These are phyloP conservation scores for Incurvaria masculella DNA, from an alignment of 2,888 invertebrate genomes.

Conservation along the genomic window DNA sequence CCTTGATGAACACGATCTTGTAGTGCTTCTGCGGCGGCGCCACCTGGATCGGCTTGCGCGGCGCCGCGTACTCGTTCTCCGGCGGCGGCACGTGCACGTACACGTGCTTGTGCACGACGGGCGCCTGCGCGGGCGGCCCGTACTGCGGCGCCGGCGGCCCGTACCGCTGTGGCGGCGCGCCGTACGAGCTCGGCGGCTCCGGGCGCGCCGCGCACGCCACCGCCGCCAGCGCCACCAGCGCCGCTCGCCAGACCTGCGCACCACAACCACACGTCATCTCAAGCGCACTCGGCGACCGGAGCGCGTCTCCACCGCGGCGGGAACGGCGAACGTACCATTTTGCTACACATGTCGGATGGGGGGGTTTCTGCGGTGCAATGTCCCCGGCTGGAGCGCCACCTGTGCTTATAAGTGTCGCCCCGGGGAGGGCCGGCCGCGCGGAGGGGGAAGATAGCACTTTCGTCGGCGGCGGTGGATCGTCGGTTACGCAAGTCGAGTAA, in stretches of 20 bases:
- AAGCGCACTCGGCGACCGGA: not conserved
- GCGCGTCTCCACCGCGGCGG: not conserved
- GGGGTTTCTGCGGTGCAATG: slow-evolving; percentile 40
- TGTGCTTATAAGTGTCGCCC: slow-evolving; percentile 51
- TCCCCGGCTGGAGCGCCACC: slow-evolving; percentile 43
- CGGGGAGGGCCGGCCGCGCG: slow-evolving; percentile 37
- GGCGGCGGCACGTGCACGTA: slow-evolving; percentile 90
- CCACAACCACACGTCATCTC: slow-evolving; percentile 1
- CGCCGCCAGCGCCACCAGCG: slow-evolving; percentile 41
- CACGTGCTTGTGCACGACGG: slow-evolving; percentile 85
- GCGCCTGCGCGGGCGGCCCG: slow-evolving; percentile 68
- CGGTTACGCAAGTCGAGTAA: slow-evolving; percentile 32
- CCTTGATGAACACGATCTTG: slow-evolving; percentile 83
- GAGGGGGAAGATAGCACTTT: slow-evolving; percentile 46
- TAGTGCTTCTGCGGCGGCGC: slow-evolving; percentile 74
- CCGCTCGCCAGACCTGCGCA: slow-evolving; percentile 45
- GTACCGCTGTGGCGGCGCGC: slow-evolving; percentile 39
- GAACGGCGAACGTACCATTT: slow-evolving; percentile 38
- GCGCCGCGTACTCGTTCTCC: slow-evolving; percentile 72
- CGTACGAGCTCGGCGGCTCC: slow-evolving; percentile 51
- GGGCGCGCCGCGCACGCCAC: slow-evolving; percentile 49
- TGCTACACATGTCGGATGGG: slow-evolving; percentile 44
- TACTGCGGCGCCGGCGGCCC: slow-evolving; percentile 62
- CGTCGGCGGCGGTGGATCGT: slow-evolving; percentile 42
- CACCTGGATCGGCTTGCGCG: slow-evolving; percentile 53